Percentiles rank a stretch among this genome's conserved stretches.
phyloP scores from a whole-genome alignment of 2,888 invertebrate genomes.

The Heliconius charithonia region DNA sequence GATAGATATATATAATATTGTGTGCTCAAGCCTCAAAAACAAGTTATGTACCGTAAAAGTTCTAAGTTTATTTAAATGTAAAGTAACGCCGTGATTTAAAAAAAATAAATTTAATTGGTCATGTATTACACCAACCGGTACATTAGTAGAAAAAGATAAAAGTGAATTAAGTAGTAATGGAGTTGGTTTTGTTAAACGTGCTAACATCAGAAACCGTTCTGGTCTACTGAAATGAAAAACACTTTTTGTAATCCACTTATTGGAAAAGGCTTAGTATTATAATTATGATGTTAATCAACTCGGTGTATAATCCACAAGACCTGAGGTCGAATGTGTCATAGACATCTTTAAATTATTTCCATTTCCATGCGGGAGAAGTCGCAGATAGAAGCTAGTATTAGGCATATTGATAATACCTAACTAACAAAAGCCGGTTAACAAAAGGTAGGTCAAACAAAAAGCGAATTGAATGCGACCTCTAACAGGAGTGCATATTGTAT shows the following conservation, averaged over 20 bases:
- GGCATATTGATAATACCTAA: neutral
- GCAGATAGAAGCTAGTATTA: neutral
- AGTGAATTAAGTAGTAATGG: no score
- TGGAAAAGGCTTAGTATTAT: no score
- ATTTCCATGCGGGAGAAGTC: neutral
- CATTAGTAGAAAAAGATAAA: no score
- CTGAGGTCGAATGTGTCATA: no score
- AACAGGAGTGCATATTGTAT: constrained; percentile 60
- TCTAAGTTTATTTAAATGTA: neutral
- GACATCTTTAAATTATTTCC: neutral
- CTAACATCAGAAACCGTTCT: no score
- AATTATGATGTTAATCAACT: no score
- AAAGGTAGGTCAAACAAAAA: constrained; percentile 40
- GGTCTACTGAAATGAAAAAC: no score
- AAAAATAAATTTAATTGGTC: neutral
- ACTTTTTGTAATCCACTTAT: no score
- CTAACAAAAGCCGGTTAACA: constrained; percentile 25
- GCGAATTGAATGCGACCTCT: constrained; percentile 45
- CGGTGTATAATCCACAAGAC: no score
- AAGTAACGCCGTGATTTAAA: neutral
- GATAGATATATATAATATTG: neutral
- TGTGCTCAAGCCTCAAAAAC: neutral
- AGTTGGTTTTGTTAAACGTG: no score
- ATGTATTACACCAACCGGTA: neutral
- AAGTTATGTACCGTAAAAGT: neutral